phyloP scores from a whole-genome alignment of 2,113 vertebrate species.

The Cavia aperea region DNA sequence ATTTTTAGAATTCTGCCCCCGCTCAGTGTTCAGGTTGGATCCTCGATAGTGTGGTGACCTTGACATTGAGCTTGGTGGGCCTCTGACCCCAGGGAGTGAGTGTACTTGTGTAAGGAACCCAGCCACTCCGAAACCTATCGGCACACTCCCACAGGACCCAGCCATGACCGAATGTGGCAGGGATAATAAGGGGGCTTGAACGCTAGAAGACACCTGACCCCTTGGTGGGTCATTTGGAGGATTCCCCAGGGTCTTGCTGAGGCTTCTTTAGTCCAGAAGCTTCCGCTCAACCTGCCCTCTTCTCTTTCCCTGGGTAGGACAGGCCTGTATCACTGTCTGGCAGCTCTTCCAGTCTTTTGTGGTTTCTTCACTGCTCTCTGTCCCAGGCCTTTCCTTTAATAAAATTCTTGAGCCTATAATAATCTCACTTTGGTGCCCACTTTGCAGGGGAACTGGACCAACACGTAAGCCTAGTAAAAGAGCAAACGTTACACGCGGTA shows the following conservation, averaged over 20 bases:
- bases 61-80: background rate
- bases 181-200: background rate
- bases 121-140: background rate
- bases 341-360: background rate
- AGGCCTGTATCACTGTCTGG: background rate
- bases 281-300: background rate
- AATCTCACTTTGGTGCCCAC: background rate
- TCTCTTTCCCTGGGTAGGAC: background rate
- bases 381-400: background rate
- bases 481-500: background rate
- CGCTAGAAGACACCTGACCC: background rate
- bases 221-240: background rate
- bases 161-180: background rate
- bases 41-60: background rate
- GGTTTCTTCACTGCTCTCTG: background rate
- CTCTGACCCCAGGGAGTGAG: background rate
- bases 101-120: background rate
- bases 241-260: background rate
- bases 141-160: background rate
- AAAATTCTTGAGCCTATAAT: background rate
- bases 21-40: background rate
- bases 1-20: constrained; percentile 3
- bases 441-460: background rate
- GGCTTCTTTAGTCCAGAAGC: background rate
- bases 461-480: background rate